phyloP scores from a whole-genome alignment of 2,888 invertebrate species.

The Lissocephala sabroskyi region DNA sequence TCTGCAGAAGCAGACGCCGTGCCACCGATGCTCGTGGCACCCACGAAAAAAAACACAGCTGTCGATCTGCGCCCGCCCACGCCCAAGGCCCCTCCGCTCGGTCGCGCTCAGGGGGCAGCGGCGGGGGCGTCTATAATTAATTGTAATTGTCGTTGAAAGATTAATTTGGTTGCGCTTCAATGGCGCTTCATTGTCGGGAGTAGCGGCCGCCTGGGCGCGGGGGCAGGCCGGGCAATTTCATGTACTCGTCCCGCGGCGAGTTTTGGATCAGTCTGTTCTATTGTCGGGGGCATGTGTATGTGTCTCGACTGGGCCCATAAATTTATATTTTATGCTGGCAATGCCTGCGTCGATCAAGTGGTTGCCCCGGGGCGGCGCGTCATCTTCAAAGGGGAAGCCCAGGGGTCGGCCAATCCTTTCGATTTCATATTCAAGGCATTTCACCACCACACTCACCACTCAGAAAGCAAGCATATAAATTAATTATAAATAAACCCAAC shows the following conservation, averaged over 20 bases:
- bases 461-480: conserved; percentile 65
- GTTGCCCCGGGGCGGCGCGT: conserved; percentile 20
- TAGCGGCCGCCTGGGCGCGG: conserved; percentile 24
- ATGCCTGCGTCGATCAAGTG: conserved; percentile 63
- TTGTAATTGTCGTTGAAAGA: conserved; percentile 69
- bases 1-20: neutral
- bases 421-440: neutral
- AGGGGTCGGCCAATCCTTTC: neutral
- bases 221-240: conserved; percentile 52
- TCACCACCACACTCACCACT: conserved; percentile 15
- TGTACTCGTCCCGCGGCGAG: no score
- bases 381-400: conserved; percentile 1
- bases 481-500: conserved; percentile 57
- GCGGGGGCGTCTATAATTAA: conserved; percentile 66
- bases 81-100: neutral
- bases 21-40: neutral
- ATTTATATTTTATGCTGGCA: conserved; percentile 63
- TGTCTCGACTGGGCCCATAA: conserved; percentile 31
- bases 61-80: conserved; percentile 33
- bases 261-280: conserved; percentile 23
- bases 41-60: conserved; percentile 54
- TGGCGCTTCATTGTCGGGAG: conserved; percentile 59
- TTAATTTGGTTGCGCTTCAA: conserved; percentile 66
- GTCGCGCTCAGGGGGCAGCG: conserved; percentile 22
- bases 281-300: conserved; percentile 4